A percentile compares a stretch with the other conserved stretches of the same genome.
These are phyloP conservation scores for Tipula lateralis DNA, from an alignment of 2,888 invertebrate genomes.

Conservation along the genomic window DNA sequence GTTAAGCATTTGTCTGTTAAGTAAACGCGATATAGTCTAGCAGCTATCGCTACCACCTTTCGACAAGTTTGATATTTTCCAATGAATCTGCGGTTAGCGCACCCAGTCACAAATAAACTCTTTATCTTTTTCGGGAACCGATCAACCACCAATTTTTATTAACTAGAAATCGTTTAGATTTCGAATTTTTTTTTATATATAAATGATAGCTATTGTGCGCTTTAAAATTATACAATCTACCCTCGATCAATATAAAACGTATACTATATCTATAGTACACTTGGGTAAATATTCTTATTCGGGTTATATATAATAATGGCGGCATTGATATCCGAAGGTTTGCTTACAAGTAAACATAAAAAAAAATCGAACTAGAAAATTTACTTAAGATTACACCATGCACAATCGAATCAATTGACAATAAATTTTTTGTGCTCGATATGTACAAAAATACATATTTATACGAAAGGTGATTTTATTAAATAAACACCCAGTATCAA, in stretches of 20 bases:
- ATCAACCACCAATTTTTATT: not conserved
- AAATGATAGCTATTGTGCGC: not conserved
- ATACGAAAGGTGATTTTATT: not conserved
- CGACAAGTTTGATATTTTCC: not conserved
- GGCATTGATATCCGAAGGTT: not conserved
- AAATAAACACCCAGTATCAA: not conserved
- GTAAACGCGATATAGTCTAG: not conserved
- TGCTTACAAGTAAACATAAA: not conserved
- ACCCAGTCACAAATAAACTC: not conserved
- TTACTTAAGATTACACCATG: not conserved
- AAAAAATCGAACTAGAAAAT: constrained; percentile 19
- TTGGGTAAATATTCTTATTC: not conserved
- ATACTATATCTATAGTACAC: not conserved
- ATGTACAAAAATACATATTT: not conserved
- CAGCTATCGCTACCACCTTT: not conserved
- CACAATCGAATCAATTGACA: not conserved
- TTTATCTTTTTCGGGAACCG: not conserved
- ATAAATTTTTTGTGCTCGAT: not conserved
- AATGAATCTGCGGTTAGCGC: not conserved
- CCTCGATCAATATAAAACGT: not conserved
- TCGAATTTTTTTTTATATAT: not conserved
- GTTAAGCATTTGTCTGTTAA: not conserved
- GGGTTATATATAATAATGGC: not conserved
- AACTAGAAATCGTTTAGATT: not conserved
- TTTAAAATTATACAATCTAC: not conserved